Evolutionary conservation across 2,888 invertebrate genomes (phyloP).

Genomic region (Pseudeuparius sepicola): DNA sequence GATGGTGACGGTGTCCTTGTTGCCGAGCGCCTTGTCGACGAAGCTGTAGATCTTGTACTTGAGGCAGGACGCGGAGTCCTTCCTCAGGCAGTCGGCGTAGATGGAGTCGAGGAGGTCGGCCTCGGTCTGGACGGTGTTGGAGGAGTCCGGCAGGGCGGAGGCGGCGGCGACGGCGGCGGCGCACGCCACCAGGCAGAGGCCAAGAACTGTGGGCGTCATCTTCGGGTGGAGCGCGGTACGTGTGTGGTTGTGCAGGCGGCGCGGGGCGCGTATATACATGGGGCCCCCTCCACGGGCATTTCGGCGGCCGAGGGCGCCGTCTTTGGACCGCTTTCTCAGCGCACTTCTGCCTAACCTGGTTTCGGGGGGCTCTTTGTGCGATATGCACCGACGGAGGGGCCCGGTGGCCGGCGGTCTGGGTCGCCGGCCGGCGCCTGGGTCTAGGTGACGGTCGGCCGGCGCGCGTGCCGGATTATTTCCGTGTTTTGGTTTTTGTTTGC

Average conservation of each 20-base stretch:
- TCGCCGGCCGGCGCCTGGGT: slow-evolving; percentile 14
- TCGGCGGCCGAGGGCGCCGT: slow-evolving; percentile 39
- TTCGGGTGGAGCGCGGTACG: too few species aligned
- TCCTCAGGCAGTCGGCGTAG: slow-evolving; percentile 68
- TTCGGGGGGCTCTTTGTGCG: slow-evolving; percentile 32
- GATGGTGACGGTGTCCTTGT: slow-evolving; percentile 68
- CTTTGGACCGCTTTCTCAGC: slow-evolving; percentile 42
- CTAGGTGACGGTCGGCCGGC: slow-evolving; percentile 16
- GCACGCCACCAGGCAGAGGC: slow-evolving; percentile 44
- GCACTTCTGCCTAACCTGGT: slow-evolving; percentile 38
- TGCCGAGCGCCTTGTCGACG: slow-evolving; percentile 74
- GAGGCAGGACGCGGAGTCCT: slow-evolving; percentile 75
- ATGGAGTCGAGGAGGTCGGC: slow-evolving; percentile 71
- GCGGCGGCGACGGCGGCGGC: slow-evolving; percentile 45
- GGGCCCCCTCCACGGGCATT: slow-evolving; percentile 36
- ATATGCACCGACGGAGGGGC: slow-evolving; percentile 30
- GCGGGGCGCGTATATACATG: slow-evolving; percentile 37
- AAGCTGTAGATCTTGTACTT: slow-evolving; percentile 80
- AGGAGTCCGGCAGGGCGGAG: slow-evolving; percentile 57
- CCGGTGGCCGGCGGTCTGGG: slow-evolving; percentile 15
- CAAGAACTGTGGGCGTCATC: too few species aligned
- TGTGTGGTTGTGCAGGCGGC: slow-evolving; percentile 31
- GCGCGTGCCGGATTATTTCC: not conserved
- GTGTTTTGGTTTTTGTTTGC: not conserved
- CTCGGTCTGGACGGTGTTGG: slow-evolving; percentile 54